Conservation (phyloP, 2,888 invertebrate species). For the Drosophila neoperkinsi region DNA sequence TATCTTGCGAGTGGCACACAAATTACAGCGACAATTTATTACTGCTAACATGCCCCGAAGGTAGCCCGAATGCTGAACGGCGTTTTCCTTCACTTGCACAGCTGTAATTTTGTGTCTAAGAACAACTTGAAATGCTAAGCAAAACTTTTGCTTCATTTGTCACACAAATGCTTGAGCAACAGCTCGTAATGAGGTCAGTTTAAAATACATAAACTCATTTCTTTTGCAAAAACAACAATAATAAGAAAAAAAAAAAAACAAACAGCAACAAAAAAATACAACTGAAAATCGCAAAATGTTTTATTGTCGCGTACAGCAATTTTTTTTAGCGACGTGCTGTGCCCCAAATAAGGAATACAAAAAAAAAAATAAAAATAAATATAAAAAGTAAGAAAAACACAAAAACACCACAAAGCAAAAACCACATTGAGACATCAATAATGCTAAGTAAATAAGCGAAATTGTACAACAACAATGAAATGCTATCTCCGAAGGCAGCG, state of each 20-base stretch:
- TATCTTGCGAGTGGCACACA: conserved; percentile 1
- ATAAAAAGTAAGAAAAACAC: neutral
- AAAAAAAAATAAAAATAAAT: neutral
- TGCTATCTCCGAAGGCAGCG: conserved; percentile 30
- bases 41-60: neutral
- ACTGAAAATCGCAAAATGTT: conserved; percentile 53
- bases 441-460: conserved; percentile 65
- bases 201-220: conserved; percentile 73
- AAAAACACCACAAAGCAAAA: conserved; percentile 31
- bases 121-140: conserved; percentile 5
- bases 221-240: conserved; percentile 43
- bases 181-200: conserved; percentile 70
- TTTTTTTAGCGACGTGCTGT: conserved; percentile 53
- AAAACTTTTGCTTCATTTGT: conserved; percentile 20
- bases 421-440: conserved; percentile 53
- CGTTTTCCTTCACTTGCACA: neutral
- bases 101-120: neutral
- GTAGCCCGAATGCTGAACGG: neutral
- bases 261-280: conserved; percentile 23
- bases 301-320: conserved; percentile 71
- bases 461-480: conserved; percentile 32
- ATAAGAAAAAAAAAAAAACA: conserved; percentile 11
- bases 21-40: conserved; percentile 8
- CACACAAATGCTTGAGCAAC: conserved; percentile 22
- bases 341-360: conserved; percentile 64